Evolutionary conservation across 2,888 invertebrate species (phyloP).

Genomic region (Lysandra bellargus): DNA sequence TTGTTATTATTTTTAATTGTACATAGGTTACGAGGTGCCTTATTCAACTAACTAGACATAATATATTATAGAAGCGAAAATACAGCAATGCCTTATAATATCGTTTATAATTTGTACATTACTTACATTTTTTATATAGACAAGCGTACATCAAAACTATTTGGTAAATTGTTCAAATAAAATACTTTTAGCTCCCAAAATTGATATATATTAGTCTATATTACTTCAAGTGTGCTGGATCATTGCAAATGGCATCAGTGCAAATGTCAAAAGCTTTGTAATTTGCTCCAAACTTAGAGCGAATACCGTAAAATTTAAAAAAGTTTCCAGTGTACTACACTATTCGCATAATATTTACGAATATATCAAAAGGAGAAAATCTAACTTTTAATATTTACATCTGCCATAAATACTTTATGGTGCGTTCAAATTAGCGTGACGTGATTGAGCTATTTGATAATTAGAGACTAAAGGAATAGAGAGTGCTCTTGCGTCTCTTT

Average conservation of each 20-base stretch:
- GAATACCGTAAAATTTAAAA: background rate
- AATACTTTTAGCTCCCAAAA: background rate
- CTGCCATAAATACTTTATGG: background rate
- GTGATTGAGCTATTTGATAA: background rate
- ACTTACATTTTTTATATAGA: constrained; percentile 5
- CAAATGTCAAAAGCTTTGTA: background rate
- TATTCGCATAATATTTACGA: no score
- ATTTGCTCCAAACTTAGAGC: background rate
- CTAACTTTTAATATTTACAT: background rate
- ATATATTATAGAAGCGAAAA: background rate
- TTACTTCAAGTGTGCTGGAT: background rate
- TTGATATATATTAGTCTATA: background rate
- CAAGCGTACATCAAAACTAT: background rate
- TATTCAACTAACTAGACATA: background rate
- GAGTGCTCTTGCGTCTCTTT: background rate
- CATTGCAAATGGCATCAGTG: background rate
- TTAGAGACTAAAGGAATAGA: background rate
- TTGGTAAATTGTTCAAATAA: background rate
- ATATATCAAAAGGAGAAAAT: background rate
- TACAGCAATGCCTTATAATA: background rate
- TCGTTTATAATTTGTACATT: background rate
- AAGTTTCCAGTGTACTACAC: no score
- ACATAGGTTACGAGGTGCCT: background rate
- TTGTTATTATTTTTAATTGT: background rate
- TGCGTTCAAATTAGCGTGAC: background rate